Conservation (phyloP, 2,888 invertebrate genomes). For the Frankliniella intonsa region DNA sequence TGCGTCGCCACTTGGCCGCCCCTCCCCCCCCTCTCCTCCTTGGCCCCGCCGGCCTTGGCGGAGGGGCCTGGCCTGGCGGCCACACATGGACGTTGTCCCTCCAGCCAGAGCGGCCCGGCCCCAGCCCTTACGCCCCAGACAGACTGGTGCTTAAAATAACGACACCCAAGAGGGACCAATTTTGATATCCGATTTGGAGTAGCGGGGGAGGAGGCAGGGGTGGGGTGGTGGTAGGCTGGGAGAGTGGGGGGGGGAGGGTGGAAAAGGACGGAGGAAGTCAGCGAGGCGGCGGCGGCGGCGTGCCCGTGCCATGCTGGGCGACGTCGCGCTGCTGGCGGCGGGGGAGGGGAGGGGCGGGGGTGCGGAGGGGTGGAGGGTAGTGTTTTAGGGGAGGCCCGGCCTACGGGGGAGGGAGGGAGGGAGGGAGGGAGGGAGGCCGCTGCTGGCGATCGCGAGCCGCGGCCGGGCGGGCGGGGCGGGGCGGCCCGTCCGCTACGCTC, state of each 20-base stretch:
- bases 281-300: no score
- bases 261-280: no score
- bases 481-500: background rate
- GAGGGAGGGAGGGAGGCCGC: background rate
- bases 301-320: no score
- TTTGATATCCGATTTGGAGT: constrained; percentile 34
- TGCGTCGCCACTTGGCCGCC: background rate
- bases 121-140: background rate
- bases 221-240: background rate
- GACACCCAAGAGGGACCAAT: constrained; percentile 33
- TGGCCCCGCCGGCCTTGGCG: background rate
- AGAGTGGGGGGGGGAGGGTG: background rate
- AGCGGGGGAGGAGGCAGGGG: background rate
- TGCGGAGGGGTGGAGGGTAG: no score
- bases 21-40: background rate
- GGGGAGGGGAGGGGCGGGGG: no score
- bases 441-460: background rate
- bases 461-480: background rate
- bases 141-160: constrained; percentile 26
- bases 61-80: no score
- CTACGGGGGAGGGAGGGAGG: no score
- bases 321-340: no score
- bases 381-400: no score
- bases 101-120: background rate
- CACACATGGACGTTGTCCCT: no score